Percentiles rank a stretch among this genome's conserved stretches.
Evolutionary conservation across 2,888 invertebrate genomes (phyloP).

Genomic region (Clostera curtula): DNA sequence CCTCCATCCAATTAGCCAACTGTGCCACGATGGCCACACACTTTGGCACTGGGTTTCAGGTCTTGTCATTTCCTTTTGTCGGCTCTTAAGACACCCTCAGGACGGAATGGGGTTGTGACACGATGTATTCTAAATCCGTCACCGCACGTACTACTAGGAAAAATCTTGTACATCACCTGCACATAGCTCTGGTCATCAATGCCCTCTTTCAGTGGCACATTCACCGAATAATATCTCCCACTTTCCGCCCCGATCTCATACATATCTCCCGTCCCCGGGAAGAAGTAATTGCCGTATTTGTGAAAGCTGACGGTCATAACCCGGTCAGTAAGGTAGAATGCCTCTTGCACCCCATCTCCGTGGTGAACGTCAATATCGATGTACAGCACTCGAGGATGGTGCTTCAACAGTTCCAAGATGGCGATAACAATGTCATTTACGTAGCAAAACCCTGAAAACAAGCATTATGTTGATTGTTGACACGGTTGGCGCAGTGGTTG

Average conservation of each 20-base stretch:
- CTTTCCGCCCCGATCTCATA: constrained; percentile 97
- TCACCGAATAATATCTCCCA: constrained; percentile 97
- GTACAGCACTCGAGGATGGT: constrained; percentile 95
- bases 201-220: constrained; percentile 98
- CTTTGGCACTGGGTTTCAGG: too few relatives aligned
- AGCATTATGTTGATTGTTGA: too few relatives aligned
- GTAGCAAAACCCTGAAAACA: constrained; percentile 91
- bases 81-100: too few relatives aligned
- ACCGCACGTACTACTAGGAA: too few relatives aligned
- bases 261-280: constrained; percentile 99
- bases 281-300: constrained; percentile 98
- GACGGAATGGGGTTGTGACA: too few relatives aligned
- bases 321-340: constrained; percentile 96
- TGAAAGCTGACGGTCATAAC: constrained; percentile 99
- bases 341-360: constrained; percentile 97
- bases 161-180: too few relatives aligned
- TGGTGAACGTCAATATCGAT: constrained; percentile 99
- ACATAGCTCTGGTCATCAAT: constrained; percentile 96
- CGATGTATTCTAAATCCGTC: too few relatives aligned
- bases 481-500: too few relatives aligned
- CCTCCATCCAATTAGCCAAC: too few relatives aligned
- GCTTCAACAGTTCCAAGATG: constrained; percentile 94
- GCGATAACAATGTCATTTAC: constrained; percentile 99
- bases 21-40: too few relatives aligned
- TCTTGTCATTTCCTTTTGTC: too few relatives aligned